These are phyloP conservation scores for Hydrochoerus hydrochaeris DNA, from an alignment of 2,113 vertebrate species.

Conservation along the genomic window DNA sequence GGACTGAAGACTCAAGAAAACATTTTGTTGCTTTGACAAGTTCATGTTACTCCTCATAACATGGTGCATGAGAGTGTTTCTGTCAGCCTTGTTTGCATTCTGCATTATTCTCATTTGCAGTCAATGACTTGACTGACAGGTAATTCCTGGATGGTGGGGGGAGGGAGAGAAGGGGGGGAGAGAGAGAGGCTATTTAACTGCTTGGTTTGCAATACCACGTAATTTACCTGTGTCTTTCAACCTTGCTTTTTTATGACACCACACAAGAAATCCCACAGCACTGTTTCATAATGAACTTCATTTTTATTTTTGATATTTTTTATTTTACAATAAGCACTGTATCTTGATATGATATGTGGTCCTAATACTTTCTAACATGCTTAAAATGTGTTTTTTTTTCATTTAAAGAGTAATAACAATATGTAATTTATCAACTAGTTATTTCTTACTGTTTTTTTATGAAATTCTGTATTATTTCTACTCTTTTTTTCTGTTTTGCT, in stretches of 20 bases:
- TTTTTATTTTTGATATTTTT: conserved; percentile 63
- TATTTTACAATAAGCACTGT: conserved; percentile 28
- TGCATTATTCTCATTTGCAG: conserved; percentile 77
- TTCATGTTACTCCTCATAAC: conserved; percentile 71
- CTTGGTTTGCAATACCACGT: conserved; percentile 67
- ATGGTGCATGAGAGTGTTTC: conserved; percentile 70
- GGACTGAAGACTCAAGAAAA: conserved; percentile 66
- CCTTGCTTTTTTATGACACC: conserved; percentile 65
- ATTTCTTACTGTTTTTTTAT: too few relatives aligned
- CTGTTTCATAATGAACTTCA: conserved; percentile 70
- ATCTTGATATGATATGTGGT: conserved; percentile 38
- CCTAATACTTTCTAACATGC: conserved; percentile 1
- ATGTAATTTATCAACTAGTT: too few relatives aligned
- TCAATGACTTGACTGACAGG: conserved; percentile 80
- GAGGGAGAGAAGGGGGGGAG: conserved; percentile 16
- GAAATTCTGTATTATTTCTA: too few relatives aligned
- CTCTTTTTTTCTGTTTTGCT: too few relatives aligned
- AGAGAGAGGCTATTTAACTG: conserved; percentile 71
- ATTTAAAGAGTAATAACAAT: background rate
- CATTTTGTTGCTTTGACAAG: conserved; percentile 81
- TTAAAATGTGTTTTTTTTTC: background rate
- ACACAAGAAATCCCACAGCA: conserved; percentile 64
- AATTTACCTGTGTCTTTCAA: conserved; percentile 80
- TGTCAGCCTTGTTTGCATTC: conserved; percentile 79
- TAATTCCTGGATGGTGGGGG: conserved; percentile 60